Evolutionary conservation across 2,888 invertebrate genomes (phyloP), one percentile per base, ranked within the genome.

Genomic region (Caenorhabditis uteleia): DNA sequence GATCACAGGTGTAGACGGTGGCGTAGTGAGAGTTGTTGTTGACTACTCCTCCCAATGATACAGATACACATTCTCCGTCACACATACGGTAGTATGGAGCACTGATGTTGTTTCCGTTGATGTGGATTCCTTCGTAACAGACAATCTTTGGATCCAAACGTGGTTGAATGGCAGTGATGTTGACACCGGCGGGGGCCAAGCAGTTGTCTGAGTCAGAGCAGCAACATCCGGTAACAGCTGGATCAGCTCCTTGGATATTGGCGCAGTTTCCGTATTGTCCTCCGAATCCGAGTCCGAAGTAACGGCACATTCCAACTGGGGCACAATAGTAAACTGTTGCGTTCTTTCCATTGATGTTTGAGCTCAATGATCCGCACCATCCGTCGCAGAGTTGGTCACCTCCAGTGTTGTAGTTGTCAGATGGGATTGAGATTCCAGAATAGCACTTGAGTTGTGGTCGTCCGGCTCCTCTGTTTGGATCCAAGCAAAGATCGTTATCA

Each of bases 351-450:
- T 68, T 68, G 45, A 71, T 53, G 16, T 44, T 43, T 25, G 71
- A 62, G 39, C 45, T 58, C 23, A 71, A 44, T 16, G 58, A 58
- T 39, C 55, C 68, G 44, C 71, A 71, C 71, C 68, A 68, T 58
- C 71, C 71, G 40, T 71, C 66, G 34, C 71, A 71, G 29, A 53
- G n/a, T 50, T 66, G 66, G 27, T 68, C 71, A 47, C 71, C 71
- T 61, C 71, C 71, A n/a, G 45, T 10, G 47, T 68, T 57, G 56
- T 59, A 62, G 47, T 40, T 50, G 50, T 68, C 71, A 16, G 55
- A 55, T 46, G 59, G 55, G 26, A 71, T 57, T 23, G 68, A 71
- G 38, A 69, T 47, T 50, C 73, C 73, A 40, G 69, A 66, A 61
- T 68, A 73, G 55, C 73, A 73, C 26, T 57, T 60, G 40, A 70